Percentiles rank a stretch among this genome's conserved stretches.
Evolutionary conservation across 1,140 invertebrate genomes (phyloP).

Genomic region (Cataglyphis hispanica): DNA sequence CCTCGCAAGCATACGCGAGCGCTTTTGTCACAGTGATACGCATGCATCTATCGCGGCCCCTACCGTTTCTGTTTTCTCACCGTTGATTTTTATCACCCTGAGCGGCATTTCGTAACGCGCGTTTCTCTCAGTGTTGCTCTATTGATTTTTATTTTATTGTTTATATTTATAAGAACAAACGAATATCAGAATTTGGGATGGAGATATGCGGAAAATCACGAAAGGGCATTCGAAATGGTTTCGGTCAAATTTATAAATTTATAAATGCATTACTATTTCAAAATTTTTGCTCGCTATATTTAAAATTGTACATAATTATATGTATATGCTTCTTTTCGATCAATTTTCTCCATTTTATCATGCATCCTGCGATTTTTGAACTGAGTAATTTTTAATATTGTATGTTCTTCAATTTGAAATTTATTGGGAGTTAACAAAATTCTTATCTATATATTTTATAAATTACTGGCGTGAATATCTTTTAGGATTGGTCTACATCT

Average conservation of each 20-base stretch:
- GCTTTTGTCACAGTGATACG: neutral
- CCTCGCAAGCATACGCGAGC: neutral
- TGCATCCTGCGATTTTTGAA: neutral
- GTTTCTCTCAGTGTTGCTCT: neutral
- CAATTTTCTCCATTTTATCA: neutral
- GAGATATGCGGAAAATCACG: neutral
- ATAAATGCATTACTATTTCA: neutral
- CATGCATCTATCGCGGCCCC: neutral
- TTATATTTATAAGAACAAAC: neutral
- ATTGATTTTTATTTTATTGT: constrained; percentile 21
- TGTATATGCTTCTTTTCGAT: neutral
- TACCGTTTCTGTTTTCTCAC: constrained; percentile 12
- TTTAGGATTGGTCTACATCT: neutral
- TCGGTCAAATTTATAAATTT: neutral
- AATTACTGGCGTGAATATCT: neutral
- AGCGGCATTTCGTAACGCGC: constrained; percentile 8
- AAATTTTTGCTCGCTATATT: neutral
- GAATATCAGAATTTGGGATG: neutral
- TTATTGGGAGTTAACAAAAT: constrained; percentile 16
- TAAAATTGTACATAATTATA: neutral
- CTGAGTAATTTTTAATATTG: neutral
- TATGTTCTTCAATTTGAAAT: constrained; percentile 2
- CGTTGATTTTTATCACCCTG: constrained; percentile 6
- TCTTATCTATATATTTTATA: constrained; percentile 30
- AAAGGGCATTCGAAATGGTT: neutral